Base-by-base conservation (phyloP, 2,113 vertebrate genomes). In the Siphamia tubifer region DNA sequence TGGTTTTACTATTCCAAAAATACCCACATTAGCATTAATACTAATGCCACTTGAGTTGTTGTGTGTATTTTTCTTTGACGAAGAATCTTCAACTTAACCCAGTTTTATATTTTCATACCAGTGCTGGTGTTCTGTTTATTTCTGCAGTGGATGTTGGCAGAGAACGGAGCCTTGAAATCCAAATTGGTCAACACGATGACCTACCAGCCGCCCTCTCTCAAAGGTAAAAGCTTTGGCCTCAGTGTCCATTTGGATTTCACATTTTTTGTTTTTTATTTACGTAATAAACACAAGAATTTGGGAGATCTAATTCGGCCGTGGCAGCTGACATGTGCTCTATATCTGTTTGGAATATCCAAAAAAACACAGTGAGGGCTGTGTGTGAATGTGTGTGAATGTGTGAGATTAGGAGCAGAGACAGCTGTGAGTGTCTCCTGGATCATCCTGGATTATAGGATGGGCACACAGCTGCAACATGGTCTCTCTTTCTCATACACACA, bases 171-270 rank as follows among this genome's bases (percentile, higher is more conserved):
- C 52, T 89, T 94, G 20, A 96, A 95, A 91, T 89, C 94, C 58
- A 96, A 94, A 91, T 92, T 93, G 87, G 35, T 91, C 68, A 94
- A 94, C 57, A 90, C 92, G 11, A 88, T 92, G 74, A 88, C 92
- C 70, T 98, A 98, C 83, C 94, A 96, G 0, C 97, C 97, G 0
- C 97, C 97, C 2, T 97, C 97, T 4, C 94, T 98, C 57, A 96
- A 95, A 96, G 97, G 97, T 96, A 82, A 64, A 61, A 2, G 0
- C 54, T 6, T 17, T 11, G 15, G 32, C 19, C 25, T 42, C 9
- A 4, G 9, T 35, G 38, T 27, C 10, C 43, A 5, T 12, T 20
- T 60, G 38, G 38, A 23, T 32, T 52, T 31, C 28, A 15, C 28
- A 17, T 56, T 17, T 39, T 47, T 12, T 32, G 20, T 36, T 35